Evolutionary conservation across 2,797 vertebrate genomes (phyloP).

Genomic region (Micropoecilia bifurca): DNA sequence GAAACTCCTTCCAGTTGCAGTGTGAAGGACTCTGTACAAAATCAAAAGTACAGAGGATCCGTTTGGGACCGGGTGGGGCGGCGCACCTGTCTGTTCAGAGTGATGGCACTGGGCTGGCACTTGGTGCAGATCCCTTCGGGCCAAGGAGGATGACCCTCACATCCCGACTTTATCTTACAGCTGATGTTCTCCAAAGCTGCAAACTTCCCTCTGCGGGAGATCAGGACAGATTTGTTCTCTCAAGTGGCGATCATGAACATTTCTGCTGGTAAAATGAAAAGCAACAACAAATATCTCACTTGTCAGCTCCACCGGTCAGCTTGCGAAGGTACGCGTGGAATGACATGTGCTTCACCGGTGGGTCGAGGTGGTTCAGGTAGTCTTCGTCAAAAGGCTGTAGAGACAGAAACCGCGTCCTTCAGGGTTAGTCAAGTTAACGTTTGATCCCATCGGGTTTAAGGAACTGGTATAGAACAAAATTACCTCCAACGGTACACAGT

Average conservation of each 20-base stretch:
- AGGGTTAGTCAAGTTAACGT: neutral
- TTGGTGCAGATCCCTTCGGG: conserved; percentile 99
- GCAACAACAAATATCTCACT: conserved; percentile 82
- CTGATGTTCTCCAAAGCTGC: conserved; percentile 99
- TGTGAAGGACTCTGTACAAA: no score
- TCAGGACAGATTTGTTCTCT: neutral
- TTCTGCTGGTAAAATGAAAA: neutral
- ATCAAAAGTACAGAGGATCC: neutral
- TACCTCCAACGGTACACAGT: conserved; percentile 97
- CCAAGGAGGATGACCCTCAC: conserved; percentile 97
- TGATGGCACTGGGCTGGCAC: conserved; percentile 98
- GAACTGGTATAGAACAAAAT: conserved; percentile 35
- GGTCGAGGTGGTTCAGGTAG: conserved; percentile 98
- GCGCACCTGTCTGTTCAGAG: conserved; percentile 94
- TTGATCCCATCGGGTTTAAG: neutral
- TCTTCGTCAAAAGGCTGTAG: conserved; percentile 97
- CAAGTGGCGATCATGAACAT: fast-evolving
- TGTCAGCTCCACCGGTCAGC: conserved; percentile 96
- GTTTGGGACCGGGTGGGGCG: neutral
- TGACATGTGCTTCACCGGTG: conserved; percentile 99
- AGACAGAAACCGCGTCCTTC: conserved; percentile 12
- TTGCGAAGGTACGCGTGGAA: conserved; percentile 99
- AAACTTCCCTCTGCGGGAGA: conserved; percentile 90
- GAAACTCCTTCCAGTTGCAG: no score
- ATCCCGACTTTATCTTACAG: conserved; percentile 99